Evolutionary conservation across 2,888 invertebrate species (phyloP), one percentile per base, ranked within the genome.

Genomic region (Teleiodes luculella): DNA sequence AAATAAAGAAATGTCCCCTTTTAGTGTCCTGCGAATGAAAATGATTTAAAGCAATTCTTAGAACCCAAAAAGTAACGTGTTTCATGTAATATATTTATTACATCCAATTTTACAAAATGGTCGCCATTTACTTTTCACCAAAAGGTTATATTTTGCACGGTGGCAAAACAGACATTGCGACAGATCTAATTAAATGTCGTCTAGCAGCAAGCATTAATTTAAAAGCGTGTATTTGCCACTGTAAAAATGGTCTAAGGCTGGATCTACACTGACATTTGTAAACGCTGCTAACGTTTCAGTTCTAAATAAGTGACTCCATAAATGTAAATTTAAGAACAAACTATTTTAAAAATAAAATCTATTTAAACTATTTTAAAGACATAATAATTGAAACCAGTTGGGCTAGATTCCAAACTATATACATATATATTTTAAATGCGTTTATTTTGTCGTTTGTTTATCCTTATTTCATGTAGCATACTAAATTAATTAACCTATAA

Each of bases 121-220:
- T 46, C 46, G 24, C 20, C 43, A 8, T 43, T 43, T 41, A 11
- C 39, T 8, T 41, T n/a, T 24, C 10, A 30, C 46, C 30, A 31
- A 46, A 46, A 30, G 31, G 46, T 31, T 16, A 31, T 55, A 58
- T 64, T 65, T 64, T 63, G 57, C 58, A 57, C 60, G 46, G 36
- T 53, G 58, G 53, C 55, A 64, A 62, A 56, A 55, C 55, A 58
- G 57, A 68, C 63, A 61, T 60, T 49, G 55, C 62, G 55, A 54
- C 64, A 61, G 65, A 55, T 70, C 68, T 74, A 73, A 74, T 74
- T 73, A 72, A 69, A 74, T 66, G 68, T 67, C 65, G 66, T 66
- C 66, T 45, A 46, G 52, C 20, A 33, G 16, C 33, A 43, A 33
- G 43, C 52, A 43, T 52, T 52, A 52, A 52, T 52, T 43, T 43